phyloP scores from a whole-genome alignment of 35 echinoderm and acorn worm genomes.

The Amphiura filiformis region DNA sequence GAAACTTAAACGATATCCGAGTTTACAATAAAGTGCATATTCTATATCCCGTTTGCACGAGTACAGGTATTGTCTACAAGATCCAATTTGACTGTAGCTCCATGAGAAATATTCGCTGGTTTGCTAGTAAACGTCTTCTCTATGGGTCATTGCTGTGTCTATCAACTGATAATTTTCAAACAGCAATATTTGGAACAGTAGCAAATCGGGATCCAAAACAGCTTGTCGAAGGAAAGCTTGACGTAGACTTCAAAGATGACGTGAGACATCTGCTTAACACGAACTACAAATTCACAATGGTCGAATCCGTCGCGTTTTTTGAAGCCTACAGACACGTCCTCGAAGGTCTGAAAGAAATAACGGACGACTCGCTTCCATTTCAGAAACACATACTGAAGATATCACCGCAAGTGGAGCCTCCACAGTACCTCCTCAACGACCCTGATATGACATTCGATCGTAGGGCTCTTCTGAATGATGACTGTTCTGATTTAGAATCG shows the following conservation, averaged over 20 bases:
- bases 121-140: constrained; percentile 26
- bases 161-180: constrained; percentile 36
- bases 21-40: constrained; percentile 24
- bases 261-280: not conserved
- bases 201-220: constrained; percentile 26
- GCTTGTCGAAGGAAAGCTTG: too few species aligned
- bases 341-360: constrained; percentile 58
- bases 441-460: constrained; percentile 48
- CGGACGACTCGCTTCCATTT: constrained; percentile 46
- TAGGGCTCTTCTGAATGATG: not conserved
- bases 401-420: constrained; percentile 11
- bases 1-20: constrained; percentile 10
- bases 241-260: not conserved
- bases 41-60: not conserved
- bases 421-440: constrained; percentile 38
- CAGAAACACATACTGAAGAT: constrained; percentile 37
- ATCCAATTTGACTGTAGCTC: constrained; percentile 25
- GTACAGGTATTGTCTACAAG: not conserved
- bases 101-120: constrained; percentile 41
- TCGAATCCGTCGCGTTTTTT: constrained; percentile 80
- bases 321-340: constrained; percentile 83
- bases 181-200: constrained; percentile 39
- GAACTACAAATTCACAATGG: constrained; percentile 48
- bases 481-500: not conserved
- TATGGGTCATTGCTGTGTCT: constrained; percentile 34